Base-by-base conservation (phyloP, 2,888 invertebrate genomes). In the Tiliacea citrago region DNA sequence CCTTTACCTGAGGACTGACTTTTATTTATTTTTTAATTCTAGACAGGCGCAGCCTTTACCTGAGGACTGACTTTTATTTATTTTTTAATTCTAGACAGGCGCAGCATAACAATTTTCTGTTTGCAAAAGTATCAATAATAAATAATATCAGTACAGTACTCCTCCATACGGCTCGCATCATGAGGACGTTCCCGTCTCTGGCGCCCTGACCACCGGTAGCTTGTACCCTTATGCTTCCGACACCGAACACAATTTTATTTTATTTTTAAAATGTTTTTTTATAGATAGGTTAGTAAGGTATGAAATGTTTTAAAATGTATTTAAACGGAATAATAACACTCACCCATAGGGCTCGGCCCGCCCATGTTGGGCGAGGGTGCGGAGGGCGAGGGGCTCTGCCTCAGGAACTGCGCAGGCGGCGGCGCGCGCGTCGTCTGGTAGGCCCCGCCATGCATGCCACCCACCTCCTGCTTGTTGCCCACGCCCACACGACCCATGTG, bases 321-420 rank as follows among this genome's bases (percentile, higher is more conserved):
- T 42, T 42, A 42, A 42, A 42, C 8, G 42, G 42, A 42, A 42
- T n/a, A 13, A 2, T n/a, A 53, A 1, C 1, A 89, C 91, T 89
- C 57, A 95, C 95, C 95, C 95, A 96, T 96, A 51, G 97, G 97
- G 75, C 96, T 96, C 1, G 97, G 97, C 0, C 97, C 97, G 8
- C 95, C 97, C 94, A 97, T 96, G 61, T 97, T 97, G 49, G 98
- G 98, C 62, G 98, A 98, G 13, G 98, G 97, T 0, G 98, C 98
- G 0, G 98, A 98, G 0, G 98, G 98, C 24, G 98, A 98, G 0
- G 98, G 98, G 89, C 98, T 98, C 91, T 98, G 98, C 0, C 98
- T 96, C 85, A 98, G 96, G 94, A 98, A 98, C 91, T 98, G 98
- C 84, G 97, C 97, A 7, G 98, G 98, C 0, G 97, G 97, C 0